Percentiles rank a stretch among this genome's conserved stretches.
Evolutionary conservation across 2,888 invertebrate genomes (phyloP).

Genomic region (Dolomedes plantarius): DNA sequence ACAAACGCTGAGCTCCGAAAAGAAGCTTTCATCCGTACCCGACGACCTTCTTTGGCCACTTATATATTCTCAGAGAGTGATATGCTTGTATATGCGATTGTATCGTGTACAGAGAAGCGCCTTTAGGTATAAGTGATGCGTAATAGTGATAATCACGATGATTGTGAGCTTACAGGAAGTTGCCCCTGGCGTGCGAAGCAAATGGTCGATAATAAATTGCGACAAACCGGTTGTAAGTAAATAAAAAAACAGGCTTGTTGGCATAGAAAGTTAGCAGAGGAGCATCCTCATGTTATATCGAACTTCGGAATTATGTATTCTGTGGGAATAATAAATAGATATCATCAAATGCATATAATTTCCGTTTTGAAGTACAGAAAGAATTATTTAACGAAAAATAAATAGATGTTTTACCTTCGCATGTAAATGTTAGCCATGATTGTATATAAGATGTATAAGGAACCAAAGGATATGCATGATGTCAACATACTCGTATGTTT

Average conservation of each 20-base stretch:
- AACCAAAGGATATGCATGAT: too few relatives aligned
- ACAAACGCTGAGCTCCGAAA: too few relatives aligned
- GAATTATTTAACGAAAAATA: neutral
- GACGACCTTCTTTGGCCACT: too few relatives aligned
- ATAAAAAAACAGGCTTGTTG: neutral
- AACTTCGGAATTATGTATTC: neutral
- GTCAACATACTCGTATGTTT: too few relatives aligned
- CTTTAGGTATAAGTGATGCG: neutral
- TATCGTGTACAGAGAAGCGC: neutral
- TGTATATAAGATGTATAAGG: too few relatives aligned
- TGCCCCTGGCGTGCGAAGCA: neutral
- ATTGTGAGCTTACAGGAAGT: neutral
- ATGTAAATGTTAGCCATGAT: too few relatives aligned
- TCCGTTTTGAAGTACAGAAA: neutral
- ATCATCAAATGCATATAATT: neutral
- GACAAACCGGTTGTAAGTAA: neutral
- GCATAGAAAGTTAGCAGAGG: neutral
- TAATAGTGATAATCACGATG: neutral
- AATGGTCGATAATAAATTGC: neutral
- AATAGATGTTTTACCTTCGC: too few relatives aligned
- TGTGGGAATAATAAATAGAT: neutral
- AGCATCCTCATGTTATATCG: neutral
- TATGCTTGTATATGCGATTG: neutral
- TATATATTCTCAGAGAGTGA: too few relatives aligned
- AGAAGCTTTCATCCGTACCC: too few relatives aligned